Base-by-base conservation (phyloP, 1,140 invertebrate genomes). In the Cardiocondyla obscurior region DNA sequence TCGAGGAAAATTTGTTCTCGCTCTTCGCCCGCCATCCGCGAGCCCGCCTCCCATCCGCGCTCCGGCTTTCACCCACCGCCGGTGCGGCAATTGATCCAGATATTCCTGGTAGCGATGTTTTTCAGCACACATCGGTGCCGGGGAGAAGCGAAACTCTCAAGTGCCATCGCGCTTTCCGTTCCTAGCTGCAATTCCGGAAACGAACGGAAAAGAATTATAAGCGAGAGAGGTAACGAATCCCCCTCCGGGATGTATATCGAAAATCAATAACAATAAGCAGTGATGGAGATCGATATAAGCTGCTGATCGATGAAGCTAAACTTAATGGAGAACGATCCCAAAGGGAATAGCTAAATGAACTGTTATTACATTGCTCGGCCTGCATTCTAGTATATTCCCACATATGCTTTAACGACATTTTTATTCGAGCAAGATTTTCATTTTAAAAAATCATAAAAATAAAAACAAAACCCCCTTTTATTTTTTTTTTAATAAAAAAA, bases 261-360 rank as follows among this genome's bases (percentile, higher is more conserved):
- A 16, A 67, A 77, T 77, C 60, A 16, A 76, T 64, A 76, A 51
- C 19, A 77, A 51, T 65, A 77, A 51, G 25, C 44, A 65, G 30
- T 36, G 33, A 65, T 33, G 55, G 28, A 33, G 53, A 74, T 77
- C 60, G 33, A 16, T 25, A 28, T 77, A 53, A 67, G 16, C 33
- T 44, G 22, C 16, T 79, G 33, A 67, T 64, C 42, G 58, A 64
- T 19, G 44, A 14, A 46, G 36, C n/a, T n/a, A 25, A 44, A 64
- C 10, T 79, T 53, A 79, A 79, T 30, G 62, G 22, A 39, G 55
- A 30, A 42, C 10, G n/a, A 55, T 55, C 16, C 62, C 25, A 49
- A 36, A 16, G 46, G 22, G 74, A 79, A 79, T 69, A 30, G 5
- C 25, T 42, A 69, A 28, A 69, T 33, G 33, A 12, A 53, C 55